phyloP scores from a whole-genome alignment of 2,888 invertebrate genomes.

The Herminia tarsipennalis region DNA sequence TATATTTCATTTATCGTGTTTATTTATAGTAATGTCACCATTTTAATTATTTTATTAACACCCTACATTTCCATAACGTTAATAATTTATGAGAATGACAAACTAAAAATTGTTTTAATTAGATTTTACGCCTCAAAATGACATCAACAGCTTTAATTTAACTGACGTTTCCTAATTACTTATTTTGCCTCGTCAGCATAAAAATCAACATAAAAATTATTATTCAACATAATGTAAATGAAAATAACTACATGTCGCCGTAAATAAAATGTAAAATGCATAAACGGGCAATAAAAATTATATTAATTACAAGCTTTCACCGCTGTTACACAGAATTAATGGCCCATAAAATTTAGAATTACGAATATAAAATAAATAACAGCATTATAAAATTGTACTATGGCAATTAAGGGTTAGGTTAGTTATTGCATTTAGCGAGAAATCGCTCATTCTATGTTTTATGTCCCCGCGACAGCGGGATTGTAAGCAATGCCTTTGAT shows the following conservation, averaged over 20 bases:
- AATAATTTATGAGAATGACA: too few species aligned
- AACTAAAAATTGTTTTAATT: too few species aligned
- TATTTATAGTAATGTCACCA: too few species aligned
- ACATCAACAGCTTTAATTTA: not conserved
- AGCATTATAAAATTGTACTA: constrained; percentile 1
- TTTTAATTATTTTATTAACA: too few species aligned
- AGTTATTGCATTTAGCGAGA: too few species aligned
- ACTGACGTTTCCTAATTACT: not conserved
- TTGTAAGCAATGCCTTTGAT: too few species aligned
- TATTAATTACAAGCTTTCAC: constrained; percentile 18
- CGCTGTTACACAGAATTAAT: constrained; percentile 19
- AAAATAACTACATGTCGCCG: constrained; percentile 6
- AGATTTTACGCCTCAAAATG: too few species aligned
- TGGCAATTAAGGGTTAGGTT: not conserved
- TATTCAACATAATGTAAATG: constrained; percentile 3
- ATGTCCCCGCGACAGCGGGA: too few species aligned
- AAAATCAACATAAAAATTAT: constrained; percentile 3
- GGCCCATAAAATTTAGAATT: constrained; percentile 14
- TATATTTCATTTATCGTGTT: too few species aligned
- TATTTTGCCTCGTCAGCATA: not conserved
- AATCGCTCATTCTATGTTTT: too few species aligned
- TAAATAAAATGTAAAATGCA: constrained; percentile 8
- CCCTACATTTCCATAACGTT: too few species aligned
- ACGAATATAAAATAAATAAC: constrained; percentile 8
- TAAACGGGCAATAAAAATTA: constrained; percentile 23